phyloP scores from a whole-genome alignment of 2,888 invertebrate genomes.

The Pyrgus malvae region DNA sequence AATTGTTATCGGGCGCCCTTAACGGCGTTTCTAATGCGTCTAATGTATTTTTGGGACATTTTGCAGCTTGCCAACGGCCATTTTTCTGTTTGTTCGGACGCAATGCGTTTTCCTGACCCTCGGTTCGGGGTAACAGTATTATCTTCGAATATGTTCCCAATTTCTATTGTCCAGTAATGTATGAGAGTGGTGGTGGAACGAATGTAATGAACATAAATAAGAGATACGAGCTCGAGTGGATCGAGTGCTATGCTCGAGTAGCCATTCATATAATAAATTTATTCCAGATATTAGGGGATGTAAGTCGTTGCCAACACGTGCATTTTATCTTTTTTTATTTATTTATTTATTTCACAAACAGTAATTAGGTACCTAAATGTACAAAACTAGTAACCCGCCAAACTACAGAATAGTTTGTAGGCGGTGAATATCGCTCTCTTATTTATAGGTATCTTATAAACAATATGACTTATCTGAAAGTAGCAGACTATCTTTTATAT shows the following conservation, averaged over 20 bases:
- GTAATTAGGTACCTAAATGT: too few species aligned
- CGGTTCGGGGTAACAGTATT: slow-evolving; percentile 71
- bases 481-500: too few species aligned
- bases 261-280: slow-evolving; percentile 25
- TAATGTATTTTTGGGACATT: slow-evolving; percentile 81
- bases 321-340: neutral
- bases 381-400: too few species aligned
- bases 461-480: too few species aligned
- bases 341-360: too few species aligned
- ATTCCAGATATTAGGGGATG: slow-evolving; percentile 19
- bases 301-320: neutral
- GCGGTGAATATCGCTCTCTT: too few species aligned
- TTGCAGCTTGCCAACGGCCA: slow-evolving; percentile 78
- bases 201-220: slow-evolving; percentile 75
- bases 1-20: slow-evolving; percentile 78
- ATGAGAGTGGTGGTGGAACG: slow-evolving; percentile 56
- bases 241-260: slow-evolving; percentile 44
- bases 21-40: slow-evolving; percentile 79
- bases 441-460: too few species aligned
- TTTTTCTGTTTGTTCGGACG: slow-evolving; percentile 75
- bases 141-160: slow-evolving; percentile 79
- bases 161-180: slow-evolving; percentile 73
- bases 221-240: slow-evolving; percentile 52
- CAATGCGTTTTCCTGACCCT: slow-evolving; percentile 62
- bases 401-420: too few species aligned